These are phyloP conservation scores for Tholera decimalis DNA, from an alignment of 2,888 invertebrate species.

Conservation along the genomic window DNA sequence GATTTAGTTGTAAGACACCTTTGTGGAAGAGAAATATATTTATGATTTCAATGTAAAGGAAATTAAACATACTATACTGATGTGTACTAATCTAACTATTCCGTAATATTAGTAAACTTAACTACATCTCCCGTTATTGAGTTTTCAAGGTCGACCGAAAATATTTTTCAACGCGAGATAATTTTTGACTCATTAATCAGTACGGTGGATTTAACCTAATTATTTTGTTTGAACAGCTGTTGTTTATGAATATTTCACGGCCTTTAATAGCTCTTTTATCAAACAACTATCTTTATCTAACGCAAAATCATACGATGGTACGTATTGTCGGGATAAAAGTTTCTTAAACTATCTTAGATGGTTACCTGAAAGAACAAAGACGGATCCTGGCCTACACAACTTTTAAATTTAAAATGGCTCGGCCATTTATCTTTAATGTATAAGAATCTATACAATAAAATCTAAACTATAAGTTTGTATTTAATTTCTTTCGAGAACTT, in stretches of 20 bases:
- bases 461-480: too few relatives aligned
- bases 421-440: too few relatives aligned
- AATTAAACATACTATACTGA: background rate
- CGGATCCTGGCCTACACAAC: too few relatives aligned
- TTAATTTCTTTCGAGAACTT: too few relatives aligned
- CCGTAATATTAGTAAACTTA: conserved; percentile 22
- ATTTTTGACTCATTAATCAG: conserved; percentile 13
- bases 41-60: too few relatives aligned
- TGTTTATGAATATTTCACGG: background rate
- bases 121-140: conserved; percentile 30
- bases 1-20: too few relatives aligned
- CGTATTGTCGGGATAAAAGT: too few relatives aligned
- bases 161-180: background rate
- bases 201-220: conserved; percentile 29
- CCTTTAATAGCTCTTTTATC: background rate
- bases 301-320: background rate
- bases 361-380: too few relatives aligned
- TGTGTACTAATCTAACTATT: background rate
- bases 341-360: too few relatives aligned
- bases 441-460: too few relatives aligned
- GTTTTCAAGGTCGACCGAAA: conserved; percentile 37
- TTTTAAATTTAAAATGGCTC: too few relatives aligned
- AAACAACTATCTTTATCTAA: background rate
- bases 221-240: conserved; percentile 17
- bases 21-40: too few relatives aligned